Base-by-base conservation (phyloP, 92 coral and sea anemone genomes). In the Zoanthus solanderi region DNA sequence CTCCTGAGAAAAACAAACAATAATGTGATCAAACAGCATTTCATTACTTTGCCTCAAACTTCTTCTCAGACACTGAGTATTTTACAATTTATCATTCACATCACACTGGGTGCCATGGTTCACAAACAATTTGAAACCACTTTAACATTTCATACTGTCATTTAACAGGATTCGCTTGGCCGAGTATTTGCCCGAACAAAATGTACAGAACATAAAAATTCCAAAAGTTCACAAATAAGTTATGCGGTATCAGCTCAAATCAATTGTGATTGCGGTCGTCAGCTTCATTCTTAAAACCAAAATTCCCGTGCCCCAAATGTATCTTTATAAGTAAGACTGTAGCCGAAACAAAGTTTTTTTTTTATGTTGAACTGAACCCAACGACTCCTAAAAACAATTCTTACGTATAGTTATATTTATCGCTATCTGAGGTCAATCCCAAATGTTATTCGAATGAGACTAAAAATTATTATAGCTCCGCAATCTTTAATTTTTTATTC, bases 161-260 rank as follows among this genome's bases (percentile, higher is more conserved):
- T n/a, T 78, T 78, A 56, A 52, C 57, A 34, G 56, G 28, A 0
- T 14, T 68, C 31, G 50, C 29, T 44, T 66, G 28, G 85, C 46
- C 75, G 61, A 80, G 44, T 29, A 80, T 61, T 61, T 4, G 53
- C n/a, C 17, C 71, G 73, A 48, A 45, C 66, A 47, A 44, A 65
- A 46, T 46, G 44, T 23, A 30, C 54, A 47, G n/a, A 79, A 4
- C 60, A 81, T 81, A 47, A 81, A 80, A 65, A 18, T 81, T 81
- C 65, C 29, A 81, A 65, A 23, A 68, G 46, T 81, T 67, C 85
- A 45, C 47, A 68, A 18, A 48, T 61, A 29, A 75, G 65, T 81
- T 66, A 46, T 50, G 37, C 60, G 15, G 14, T 16, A 79, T 54
- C 23, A 30, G 85, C 29, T 46, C 29, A 65, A 29, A 46, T 8